These are phyloP conservation scores for Condylura cristata DNA, from an alignment of 2,113 vertebrate species.

Conservation along the genomic window DNA sequence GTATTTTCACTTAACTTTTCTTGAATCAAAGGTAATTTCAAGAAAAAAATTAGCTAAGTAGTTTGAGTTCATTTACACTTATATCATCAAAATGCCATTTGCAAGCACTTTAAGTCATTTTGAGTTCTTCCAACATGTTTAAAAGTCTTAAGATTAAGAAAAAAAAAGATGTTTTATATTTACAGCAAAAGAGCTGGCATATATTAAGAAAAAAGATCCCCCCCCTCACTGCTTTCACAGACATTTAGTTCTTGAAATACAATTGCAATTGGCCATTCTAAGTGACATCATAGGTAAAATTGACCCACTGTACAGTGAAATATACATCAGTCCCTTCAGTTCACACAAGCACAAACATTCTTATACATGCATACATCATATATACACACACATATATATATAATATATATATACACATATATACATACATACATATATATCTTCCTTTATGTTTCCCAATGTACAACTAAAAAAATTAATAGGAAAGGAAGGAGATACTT, in stretches of 20 bases:
- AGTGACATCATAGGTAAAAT: neutral
- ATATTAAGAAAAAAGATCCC: neutral
- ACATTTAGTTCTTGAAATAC: neutral
- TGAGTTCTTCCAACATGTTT: conserved; percentile 17
- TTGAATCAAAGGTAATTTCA: conserved; percentile 62
- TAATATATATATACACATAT: neutral
- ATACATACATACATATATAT: too few relatives aligned
- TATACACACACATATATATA: neutral
- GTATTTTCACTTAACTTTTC: conserved; percentile 52
- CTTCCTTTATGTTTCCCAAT: too few relatives aligned
- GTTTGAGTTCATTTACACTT: conserved; percentile 51
- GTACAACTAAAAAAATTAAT: too few relatives aligned
- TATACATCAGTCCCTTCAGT: neutral
- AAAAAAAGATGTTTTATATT: neutral
- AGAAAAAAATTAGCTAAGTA: conserved; percentile 55
- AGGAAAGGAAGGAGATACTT: too few relatives aligned
- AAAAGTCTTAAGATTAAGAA: neutral
- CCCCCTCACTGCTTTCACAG: neutral
- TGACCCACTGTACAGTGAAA: neutral
- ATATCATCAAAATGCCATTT: conserved; percentile 54
- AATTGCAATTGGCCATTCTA: neutral
- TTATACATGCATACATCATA: too few relatives aligned
- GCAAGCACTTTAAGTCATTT: conserved; percentile 50
- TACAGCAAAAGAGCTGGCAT: neutral
- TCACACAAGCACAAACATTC: too few relatives aligned